Conservation (phyloP, 1,140 invertebrate species). For the Drosophila willistoni region DNA sequence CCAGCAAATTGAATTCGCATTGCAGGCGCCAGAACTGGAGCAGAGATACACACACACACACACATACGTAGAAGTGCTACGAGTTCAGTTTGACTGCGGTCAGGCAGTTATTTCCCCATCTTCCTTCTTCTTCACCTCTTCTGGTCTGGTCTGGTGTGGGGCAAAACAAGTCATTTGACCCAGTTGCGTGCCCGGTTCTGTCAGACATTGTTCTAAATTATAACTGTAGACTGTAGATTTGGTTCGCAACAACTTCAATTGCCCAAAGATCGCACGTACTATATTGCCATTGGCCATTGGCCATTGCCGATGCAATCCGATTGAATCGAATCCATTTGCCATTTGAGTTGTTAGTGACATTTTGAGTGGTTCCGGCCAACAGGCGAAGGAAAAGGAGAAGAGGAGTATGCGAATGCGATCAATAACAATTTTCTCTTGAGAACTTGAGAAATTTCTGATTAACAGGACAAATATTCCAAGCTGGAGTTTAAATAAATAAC, state of each 20-base stretch:
- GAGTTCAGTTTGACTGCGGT: constrained; percentile 9
- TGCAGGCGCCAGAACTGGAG: constrained; percentile 40
- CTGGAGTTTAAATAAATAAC: no score
- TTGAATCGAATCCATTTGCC: background rate
- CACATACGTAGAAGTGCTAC: background rate
- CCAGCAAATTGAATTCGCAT: constrained; percentile 48
- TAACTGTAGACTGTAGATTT: constrained; percentile 13
- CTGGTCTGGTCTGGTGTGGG: background rate
- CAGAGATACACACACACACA: constrained; percentile 8
- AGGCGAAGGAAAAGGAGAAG: background rate
- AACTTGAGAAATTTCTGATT: no score
- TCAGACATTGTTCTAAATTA: constrained; percentile 30
- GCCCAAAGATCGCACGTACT: constrained; percentile 15
- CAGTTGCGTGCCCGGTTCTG: constrained; percentile 51
- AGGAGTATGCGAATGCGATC: no score
- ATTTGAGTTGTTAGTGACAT: background rate
- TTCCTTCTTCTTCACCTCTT: background rate
- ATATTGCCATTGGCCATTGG: background rate
- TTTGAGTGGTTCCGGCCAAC: background rate
- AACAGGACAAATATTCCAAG: no score
- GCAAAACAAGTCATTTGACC: constrained; percentile 60
- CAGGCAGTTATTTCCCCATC: background rate
- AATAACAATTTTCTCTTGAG: no score
- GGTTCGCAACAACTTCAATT: background rate
- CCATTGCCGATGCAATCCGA: background rate